Evolutionary conservation across 2,113 vertebrate genomes (phyloP).

Genomic region (Axis porcinus): DNA sequence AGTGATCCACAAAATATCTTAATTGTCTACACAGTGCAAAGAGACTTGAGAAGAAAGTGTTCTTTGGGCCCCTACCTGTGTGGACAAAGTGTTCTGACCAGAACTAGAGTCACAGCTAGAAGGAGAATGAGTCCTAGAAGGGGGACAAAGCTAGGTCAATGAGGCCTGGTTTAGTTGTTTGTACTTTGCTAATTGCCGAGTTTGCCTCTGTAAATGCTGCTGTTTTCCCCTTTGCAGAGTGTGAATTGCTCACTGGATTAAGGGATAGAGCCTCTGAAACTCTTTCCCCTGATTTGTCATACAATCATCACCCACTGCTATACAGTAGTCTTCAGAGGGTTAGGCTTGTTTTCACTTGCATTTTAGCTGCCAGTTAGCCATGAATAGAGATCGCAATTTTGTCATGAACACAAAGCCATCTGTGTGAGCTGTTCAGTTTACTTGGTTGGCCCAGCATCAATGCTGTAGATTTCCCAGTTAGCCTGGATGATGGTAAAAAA

Average conservation of each 20-base stretch:
- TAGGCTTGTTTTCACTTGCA: not conserved
- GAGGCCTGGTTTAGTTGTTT: not conserved
- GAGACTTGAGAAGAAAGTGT: not conserved
- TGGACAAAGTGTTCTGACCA: not conserved
- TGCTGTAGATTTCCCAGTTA: not conserved
- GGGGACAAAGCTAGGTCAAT: not conserved
- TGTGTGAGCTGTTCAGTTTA: not conserved
- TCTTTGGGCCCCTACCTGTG: not conserved
- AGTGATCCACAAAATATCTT: not conserved
- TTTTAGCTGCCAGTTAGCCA: not conserved
- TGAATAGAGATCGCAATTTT: not conserved
- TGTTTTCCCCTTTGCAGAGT: accelerated
- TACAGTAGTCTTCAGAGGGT: not conserved
- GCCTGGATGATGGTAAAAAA: not conserved
- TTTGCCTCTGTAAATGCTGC: not conserved
- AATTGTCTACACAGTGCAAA: not conserved
- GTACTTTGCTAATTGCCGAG: not conserved
- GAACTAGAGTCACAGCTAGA: not conserved
- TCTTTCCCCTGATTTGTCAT: not conserved
- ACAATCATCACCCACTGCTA: not conserved
- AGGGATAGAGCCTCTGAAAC: not conserved
- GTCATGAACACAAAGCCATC: not conserved
- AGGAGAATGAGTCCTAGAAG: not conserved
- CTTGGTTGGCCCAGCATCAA: not conserved
- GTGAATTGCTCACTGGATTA: not conserved